A percentile compares a stretch with the other conserved stretches of the same genome.
Evolutionary conservation across 2,797 vertebrate species (phyloP).

Genomic region (Benthosema pterotum): DNA sequence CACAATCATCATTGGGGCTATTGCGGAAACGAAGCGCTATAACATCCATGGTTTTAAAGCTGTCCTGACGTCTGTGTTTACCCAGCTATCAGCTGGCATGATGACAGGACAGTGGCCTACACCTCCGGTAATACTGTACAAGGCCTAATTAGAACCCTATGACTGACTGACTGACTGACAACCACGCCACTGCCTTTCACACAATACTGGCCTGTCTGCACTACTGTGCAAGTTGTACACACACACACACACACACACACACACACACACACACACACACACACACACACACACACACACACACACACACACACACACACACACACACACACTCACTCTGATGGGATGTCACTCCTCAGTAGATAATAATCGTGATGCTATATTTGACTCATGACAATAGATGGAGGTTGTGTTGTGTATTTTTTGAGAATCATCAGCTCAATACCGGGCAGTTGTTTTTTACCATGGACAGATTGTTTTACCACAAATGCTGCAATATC

Average conservation of each 20-base stretch:
- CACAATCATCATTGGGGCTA: constrained; percentile 33
- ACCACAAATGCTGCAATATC: no score
- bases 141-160: constrained; percentile 57
- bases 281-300: constrained; percentile 5
- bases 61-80: constrained; percentile 62
- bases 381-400: neutral
- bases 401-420: no score
- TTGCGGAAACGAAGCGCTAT: no score
- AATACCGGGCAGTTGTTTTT: no score
- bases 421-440: no score
- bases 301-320: constrained; percentile 32
- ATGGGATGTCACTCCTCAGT: constrained; percentile 54
- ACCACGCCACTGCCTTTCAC: constrained; percentile 28
- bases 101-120: constrained; percentile 10
- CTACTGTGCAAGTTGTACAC: neutral
- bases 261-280: neutral
- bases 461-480: no score
- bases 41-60: constrained; percentile 36
- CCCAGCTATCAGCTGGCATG: constrained; percentile 44
- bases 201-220: constrained; percentile 20
- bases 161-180: constrained; percentile 58
- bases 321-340: constrained; percentile 18
- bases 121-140: constrained; percentile 21
- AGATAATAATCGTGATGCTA: constrained; percentile 37
- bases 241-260: neutral